Evolutionary conservation across 1,140 invertebrate genomes (phyloP).

Genomic region (Saccostrea echinata): DNA sequence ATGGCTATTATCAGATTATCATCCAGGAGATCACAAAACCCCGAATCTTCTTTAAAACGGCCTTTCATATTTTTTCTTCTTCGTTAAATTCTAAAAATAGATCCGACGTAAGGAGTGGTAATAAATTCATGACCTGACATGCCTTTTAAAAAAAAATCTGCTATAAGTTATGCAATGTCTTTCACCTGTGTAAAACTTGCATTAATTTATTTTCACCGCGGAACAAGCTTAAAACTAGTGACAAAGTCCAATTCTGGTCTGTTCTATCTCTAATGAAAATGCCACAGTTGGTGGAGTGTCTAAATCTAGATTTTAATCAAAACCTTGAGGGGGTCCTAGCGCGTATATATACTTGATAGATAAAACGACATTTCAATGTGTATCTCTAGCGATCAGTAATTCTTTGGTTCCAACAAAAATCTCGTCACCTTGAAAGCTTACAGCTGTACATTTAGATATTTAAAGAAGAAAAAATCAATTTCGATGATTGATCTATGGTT

Average conservation of each 20-base stretch:
- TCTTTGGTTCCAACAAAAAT: not conserved
- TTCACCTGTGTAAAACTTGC: not conserved
- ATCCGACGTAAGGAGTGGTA: not conserved
- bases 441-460: not conserved
- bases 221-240: not conserved
- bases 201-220: not conserved
- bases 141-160: no score
- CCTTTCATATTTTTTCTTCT: no score
- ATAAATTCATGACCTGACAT: not conserved
- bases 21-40: not conserved
- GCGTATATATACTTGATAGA: not conserved
- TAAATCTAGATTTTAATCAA: slow-evolving; percentile 28
- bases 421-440: not conserved
- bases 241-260: not conserved
- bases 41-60: not conserved
- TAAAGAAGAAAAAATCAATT: not conserved
- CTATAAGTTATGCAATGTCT: not conserved
- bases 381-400: slow-evolving; percentile 20
- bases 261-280: not conserved
- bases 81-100: not conserved
- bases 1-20: not conserved
- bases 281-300: not conserved
- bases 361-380: slow-evolving; percentile 13
- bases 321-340: slow-evolving; percentile 21
- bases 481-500: not conserved